Conservation (phyloP, 2,888 invertebrate genomes). For the Drosophila lacicola region DNA sequence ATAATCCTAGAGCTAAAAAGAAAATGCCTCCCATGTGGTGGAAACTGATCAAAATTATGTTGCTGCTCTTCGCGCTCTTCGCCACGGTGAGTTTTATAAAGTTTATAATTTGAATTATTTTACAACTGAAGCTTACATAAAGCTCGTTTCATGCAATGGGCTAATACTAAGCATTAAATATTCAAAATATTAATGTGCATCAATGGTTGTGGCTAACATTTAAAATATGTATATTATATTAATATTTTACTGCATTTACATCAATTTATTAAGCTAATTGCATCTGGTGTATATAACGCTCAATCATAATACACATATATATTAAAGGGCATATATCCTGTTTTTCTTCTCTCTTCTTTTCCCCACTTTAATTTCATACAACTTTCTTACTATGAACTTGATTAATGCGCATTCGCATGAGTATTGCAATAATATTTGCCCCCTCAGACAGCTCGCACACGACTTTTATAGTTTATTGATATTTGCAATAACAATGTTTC, state of each 20-base stretch:
- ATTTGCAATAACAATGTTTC: slow-evolving; percentile 3
- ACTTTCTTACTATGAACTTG: not conserved
- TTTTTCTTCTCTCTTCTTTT: too few species aligned
- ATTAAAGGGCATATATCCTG: slow-evolving; percentile 4
- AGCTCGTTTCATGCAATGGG: slow-evolving; percentile 1
- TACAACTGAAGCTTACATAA: not conserved
- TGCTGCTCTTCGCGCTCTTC: slow-evolving; percentile 64
- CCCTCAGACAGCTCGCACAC: slow-evolving; percentile 9
- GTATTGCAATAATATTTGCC: slow-evolving; percentile 12
- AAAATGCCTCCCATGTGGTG: slow-evolving; percentile 64
- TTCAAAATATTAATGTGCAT: not conserved
- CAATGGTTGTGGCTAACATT: slow-evolving; percentile 12
- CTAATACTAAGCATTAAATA: not conserved
- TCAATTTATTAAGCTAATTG: not conserved
- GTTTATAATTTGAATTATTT: not conserved
- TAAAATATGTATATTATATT: not conserved
- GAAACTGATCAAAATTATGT: slow-evolving; percentile 58
- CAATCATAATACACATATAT: not conserved
- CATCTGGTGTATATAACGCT: not conserved
- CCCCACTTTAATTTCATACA: too few species aligned
- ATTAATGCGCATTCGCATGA: slow-evolving; percentile 12
- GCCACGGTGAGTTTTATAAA: slow-evolving; percentile 56
- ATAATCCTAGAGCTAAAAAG: not conserved
- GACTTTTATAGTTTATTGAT: slow-evolving; percentile 12
- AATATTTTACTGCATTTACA: not conserved